These are phyloP conservation scores for Gorsachius magnificus DNA, from an alignment of 2,797 vertebrate species.

Conservation along the genomic window DNA sequence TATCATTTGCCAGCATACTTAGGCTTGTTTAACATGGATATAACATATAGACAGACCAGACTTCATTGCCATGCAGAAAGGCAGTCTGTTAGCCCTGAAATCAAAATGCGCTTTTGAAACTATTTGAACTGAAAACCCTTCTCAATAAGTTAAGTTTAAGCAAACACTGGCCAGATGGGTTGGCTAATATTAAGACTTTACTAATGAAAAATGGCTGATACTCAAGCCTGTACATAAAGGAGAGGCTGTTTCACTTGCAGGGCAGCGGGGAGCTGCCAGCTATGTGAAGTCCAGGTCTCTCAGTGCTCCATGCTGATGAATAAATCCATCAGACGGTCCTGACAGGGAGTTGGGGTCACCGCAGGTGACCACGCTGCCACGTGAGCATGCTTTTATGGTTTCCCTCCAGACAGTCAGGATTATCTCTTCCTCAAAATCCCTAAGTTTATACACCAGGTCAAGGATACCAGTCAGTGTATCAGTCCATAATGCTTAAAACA, in stretches of 20 bases:
- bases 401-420: not conserved
- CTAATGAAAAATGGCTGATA: not conserved
- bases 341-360: not conserved
- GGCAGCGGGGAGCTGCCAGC: not conserved
- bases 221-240: not conserved
- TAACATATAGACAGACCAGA: not conserved
- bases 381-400: not conserved
- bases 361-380: not conserved
- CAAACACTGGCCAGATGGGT: not conserved
- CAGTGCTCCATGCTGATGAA: not conserved
- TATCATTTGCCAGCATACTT: not conserved
- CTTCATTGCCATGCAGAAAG: not conserved
- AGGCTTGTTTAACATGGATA: not conserved
- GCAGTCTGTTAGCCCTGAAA: not conserved
- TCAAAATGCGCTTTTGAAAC: not conserved
- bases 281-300: not conserved
- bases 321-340: not conserved
- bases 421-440: not conserved
- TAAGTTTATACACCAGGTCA: not conserved
- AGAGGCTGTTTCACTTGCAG: not conserved
- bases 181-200: constrained; percentile 5
- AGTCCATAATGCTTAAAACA: not conserved
- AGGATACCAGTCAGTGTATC: not conserved
- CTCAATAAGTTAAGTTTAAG: not conserved
- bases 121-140: not conserved